Evolutionary conservation across 1,140 invertebrate genomes (phyloP).

Genomic region (Temnothorax nylanderi): DNA sequence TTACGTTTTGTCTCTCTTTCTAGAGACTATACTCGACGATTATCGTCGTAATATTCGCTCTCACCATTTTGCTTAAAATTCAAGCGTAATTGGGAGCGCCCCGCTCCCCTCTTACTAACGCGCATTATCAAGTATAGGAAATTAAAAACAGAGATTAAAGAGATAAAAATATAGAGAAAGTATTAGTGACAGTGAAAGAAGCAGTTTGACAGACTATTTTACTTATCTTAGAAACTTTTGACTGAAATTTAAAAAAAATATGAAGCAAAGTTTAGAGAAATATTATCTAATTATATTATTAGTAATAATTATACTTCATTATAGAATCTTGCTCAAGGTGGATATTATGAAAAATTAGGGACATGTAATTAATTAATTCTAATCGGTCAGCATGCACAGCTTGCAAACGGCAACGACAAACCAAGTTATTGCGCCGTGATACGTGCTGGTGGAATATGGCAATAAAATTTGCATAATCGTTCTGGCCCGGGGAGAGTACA

Average conservation of each 20-base stretch:
- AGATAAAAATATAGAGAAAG: neutral
- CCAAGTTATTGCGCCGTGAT: slow-evolving; percentile 71
- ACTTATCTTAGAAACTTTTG: neutral
- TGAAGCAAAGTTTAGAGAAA: neutral
- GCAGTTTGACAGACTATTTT: neutral
- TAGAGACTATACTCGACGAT: neutral
- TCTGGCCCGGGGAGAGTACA: slow-evolving; percentile 37
- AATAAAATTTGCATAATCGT: slow-evolving; percentile 77
- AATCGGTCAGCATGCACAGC: slow-evolving; percentile 72
- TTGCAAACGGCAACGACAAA: slow-evolving; percentile 71
- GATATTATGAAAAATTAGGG: slow-evolving; percentile 59
- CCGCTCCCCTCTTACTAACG: neutral
- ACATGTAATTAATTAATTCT: slow-evolving; percentile 74
- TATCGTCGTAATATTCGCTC: slow-evolving; percentile 11
- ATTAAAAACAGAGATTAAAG: neutral
- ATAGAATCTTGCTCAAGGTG: neutral
- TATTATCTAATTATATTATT: neutral
- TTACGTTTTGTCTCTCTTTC: slow-evolving; percentile 22
- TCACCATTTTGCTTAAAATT: slow-evolving; percentile 29
- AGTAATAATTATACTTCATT: neutral
- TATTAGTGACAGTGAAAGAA: neutral
- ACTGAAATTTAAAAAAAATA: neutral
- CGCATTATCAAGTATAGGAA: neutral
- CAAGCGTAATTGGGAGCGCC: slow-evolving; percentile 22
- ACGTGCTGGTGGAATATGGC: slow-evolving; percentile 65